These are phyloP conservation scores for Platycnemis pennipes DNA, from an alignment of 2,888 invertebrate species.

Conservation along the genomic window DNA sequence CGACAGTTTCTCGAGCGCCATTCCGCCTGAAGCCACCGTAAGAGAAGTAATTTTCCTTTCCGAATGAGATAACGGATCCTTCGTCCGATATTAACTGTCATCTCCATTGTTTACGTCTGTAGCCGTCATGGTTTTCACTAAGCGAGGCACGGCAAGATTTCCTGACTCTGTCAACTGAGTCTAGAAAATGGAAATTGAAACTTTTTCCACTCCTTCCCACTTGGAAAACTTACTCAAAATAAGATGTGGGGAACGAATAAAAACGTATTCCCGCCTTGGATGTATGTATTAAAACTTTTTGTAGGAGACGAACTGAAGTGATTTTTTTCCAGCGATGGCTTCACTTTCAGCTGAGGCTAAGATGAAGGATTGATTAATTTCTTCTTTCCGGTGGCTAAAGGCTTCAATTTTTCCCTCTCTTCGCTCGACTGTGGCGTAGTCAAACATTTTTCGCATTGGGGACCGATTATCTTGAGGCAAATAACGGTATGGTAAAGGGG, in stretches of 20 bases:
- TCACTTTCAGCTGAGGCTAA: background rate
- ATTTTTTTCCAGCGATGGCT: background rate
- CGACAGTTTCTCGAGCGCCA: background rate
- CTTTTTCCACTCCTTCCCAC: background rate
- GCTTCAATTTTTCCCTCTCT: background rate
- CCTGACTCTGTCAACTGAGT: background rate
- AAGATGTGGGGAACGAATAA: background rate
- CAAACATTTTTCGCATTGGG: too few species aligned
- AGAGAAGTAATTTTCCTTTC: constrained; percentile 1
- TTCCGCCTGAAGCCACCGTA: background rate
- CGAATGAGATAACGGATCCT: background rate
- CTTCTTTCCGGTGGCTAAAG: background rate
- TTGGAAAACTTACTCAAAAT: background rate
- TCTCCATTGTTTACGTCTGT: background rate
- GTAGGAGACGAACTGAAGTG: background rate
- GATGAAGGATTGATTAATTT: background rate
- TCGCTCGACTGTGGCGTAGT: background rate
- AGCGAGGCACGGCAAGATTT: background rate
- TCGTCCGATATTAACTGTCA: background rate
- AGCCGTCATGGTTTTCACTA: background rate
- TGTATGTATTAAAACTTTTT: too few species aligned
- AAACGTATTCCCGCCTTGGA: background rate
- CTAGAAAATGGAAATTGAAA: background rate
- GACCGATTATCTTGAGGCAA: too few species aligned
- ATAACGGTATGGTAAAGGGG: too few species aligned